Base-by-base conservation (phyloP, 2,888 invertebrate species). In the Philereme transversata region DNA sequence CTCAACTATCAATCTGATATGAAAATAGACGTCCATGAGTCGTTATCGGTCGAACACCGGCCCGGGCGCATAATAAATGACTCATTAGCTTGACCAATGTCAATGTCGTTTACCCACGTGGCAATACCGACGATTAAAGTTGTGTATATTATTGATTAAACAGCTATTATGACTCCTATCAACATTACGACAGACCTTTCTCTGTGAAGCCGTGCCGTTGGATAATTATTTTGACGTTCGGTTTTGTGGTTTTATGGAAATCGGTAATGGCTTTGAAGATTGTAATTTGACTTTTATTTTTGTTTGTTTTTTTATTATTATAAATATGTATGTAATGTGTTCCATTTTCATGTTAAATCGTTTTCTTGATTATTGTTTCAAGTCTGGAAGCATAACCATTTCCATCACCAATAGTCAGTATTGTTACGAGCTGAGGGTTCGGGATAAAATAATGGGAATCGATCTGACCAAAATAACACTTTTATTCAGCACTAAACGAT, bases 21-120 rank as follows among this genome's bases (percentile, higher is more conserved):
- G n/a, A 51, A 43, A 57, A 33, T 57, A 45, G 22, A 62, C 49
- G 41, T 49, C 48, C 45, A 22, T 35, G 55, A 55, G 51, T 56
- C 54, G 60, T 64, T 69, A 67, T 70, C 66, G 68, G 59, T 59
- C 60, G 59, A 52, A 56, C 57, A 64, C 59, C 59, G 53, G 62
- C 70, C 65, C 70, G 59, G 47, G 64, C 70, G 70, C 70, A 72
- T 71, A 63, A 67, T 71, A 74, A 73, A 74, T 78, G 77, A 79
- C 67, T 82, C 79, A 83, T 62, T 62, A 82, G 74, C 69, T 72
- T 70, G 74, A 74, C 76, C 85, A 86, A 83, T 83, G 85, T 85
- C 86, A 85, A 82, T 82, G 85, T 77, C 78, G 70, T 72, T 72
- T 66, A 64, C 60, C 65, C 68, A 68, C 66, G 72, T 67, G 51